Evolutionary conservation across 35 echinoderm and acorn worm genomes (phyloP).

Genomic region (Amphiura filiformis): DNA sequence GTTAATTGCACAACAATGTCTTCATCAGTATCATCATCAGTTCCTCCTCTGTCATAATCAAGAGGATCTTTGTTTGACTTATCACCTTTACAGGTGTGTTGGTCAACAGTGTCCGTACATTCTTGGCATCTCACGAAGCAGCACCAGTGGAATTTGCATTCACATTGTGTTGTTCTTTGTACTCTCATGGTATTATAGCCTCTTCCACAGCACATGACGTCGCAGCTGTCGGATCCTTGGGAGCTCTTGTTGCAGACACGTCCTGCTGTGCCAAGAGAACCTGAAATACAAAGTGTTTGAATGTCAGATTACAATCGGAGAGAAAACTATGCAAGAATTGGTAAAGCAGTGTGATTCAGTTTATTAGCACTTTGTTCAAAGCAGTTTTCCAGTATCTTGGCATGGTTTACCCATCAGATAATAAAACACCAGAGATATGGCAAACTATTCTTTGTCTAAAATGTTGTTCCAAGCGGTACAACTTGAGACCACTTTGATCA

Average conservation of each 20-base stretch:
- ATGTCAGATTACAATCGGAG: too few relatives aligned
- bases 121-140: conserved; percentile 77
- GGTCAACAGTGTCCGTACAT: conserved; percentile 68
- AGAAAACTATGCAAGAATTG: too few relatives aligned
- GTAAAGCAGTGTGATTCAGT: too few relatives aligned
- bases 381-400: too few relatives aligned
- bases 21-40: background rate
- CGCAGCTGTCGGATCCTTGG: conserved; percentile 77
- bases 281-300: too few relatives aligned
- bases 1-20: background rate
- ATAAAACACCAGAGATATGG: too few relatives aligned
- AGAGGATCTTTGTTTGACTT: background rate
- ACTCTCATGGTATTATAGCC: conserved; percentile 87
- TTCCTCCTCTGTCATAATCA: background rate
- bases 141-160: conserved; percentile 97
- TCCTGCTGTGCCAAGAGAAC: conserved; percentile 80
- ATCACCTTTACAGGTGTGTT: conserved; percentile 78
- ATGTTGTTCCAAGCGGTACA: too few relatives aligned
- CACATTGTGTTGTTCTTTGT: conserved; percentile 72
- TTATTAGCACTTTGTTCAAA: too few relatives aligned
- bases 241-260: conserved; percentile 91
- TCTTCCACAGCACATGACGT: conserved; percentile 96
- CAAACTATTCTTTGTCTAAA: too few relatives aligned
- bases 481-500: too few relatives aligned
- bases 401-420: too few relatives aligned